Conservation (phyloP, 2,888 invertebrate genomes). For the Brachyptera risi region DNA sequence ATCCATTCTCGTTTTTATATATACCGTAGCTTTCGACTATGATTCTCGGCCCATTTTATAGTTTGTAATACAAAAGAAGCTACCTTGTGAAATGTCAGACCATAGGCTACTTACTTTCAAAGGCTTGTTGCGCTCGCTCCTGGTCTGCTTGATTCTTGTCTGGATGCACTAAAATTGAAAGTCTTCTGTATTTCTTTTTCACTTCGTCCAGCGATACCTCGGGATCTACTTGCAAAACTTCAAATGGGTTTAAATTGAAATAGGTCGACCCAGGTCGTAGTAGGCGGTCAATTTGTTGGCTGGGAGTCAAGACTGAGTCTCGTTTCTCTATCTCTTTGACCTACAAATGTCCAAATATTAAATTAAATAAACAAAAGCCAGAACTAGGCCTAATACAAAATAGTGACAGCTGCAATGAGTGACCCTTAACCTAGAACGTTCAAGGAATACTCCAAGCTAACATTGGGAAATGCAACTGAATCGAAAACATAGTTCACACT, state of each 20-base stretch:
- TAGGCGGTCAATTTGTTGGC: constrained; percentile 94
- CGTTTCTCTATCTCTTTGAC: constrained; percentile 98
- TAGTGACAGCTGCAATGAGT: not conserved
- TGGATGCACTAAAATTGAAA: constrained; percentile 98
- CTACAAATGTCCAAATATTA: constrained; percentile 52
- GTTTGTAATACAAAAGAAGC: too few species aligned
- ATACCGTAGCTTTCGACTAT: too few species aligned
- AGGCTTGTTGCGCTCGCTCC: constrained; percentile 89
- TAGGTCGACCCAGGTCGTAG: constrained; percentile 96
- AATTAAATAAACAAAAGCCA: not conserved
- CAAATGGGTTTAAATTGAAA: constrained; percentile 96
- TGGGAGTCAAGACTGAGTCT: constrained; percentile 93
- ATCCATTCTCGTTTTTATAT: too few species aligned
- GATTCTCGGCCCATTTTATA: too few species aligned
- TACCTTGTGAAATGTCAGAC: too few species aligned
- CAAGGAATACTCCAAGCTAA: not conserved
- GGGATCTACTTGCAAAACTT: constrained; percentile 88
- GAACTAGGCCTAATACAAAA: not conserved
- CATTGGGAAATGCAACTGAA: not conserved
- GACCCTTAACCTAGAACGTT: not conserved
- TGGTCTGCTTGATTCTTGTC: constrained; percentile 97
- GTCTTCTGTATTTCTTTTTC: constrained; percentile 86
- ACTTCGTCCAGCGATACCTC: constrained; percentile 85
- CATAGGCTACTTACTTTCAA: constrained; percentile 70
- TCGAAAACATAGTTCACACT: not conserved